Conservation (phyloP, 64 coral and sea anemone species). For the Pachyseris speciosa region DNA sequence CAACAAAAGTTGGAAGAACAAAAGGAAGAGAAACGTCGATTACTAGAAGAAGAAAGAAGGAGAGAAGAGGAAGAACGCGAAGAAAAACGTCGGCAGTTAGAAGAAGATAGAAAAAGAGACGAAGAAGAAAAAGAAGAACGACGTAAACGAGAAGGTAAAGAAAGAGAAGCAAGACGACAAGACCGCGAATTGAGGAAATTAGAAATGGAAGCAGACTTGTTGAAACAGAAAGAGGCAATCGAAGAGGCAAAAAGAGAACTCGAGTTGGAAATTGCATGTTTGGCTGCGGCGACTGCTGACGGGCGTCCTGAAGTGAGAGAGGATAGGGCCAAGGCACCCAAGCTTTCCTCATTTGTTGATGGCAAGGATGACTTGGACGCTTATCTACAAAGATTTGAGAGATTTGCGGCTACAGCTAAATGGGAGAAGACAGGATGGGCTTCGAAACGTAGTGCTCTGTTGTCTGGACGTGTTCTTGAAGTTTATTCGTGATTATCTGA, state of each 20-base stretch:
- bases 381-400: constrained; percentile 7
- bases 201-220: too few species aligned
- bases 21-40: too few species aligned
- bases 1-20: too few species aligned
- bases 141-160: not conserved
- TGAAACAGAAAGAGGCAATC: too few species aligned
- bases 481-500: constrained; percentile 15
- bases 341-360: too few species aligned
- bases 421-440: constrained; percentile 22
- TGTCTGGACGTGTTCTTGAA: not conserved
- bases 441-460: constrained; percentile 14
- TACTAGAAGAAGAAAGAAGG: too few species aligned
- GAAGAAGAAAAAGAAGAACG: not conserved
- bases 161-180: not conserved
- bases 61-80: not conserved
- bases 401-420: not conserved
- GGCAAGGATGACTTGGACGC: not conserved
- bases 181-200: not conserved
- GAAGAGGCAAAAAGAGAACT: too few species aligned
- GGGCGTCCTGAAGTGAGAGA: too few species aligned
- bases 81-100: not conserved
- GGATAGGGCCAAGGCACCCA: too few species aligned
- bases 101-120: not conserved
- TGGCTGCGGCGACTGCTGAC: too few species aligned
- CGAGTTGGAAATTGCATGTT: too few species aligned